These are phyloP conservation scores for Silurus asotus DNA, from an alignment of 2,113 vertebrate genomes.

Conservation along the genomic window DNA sequence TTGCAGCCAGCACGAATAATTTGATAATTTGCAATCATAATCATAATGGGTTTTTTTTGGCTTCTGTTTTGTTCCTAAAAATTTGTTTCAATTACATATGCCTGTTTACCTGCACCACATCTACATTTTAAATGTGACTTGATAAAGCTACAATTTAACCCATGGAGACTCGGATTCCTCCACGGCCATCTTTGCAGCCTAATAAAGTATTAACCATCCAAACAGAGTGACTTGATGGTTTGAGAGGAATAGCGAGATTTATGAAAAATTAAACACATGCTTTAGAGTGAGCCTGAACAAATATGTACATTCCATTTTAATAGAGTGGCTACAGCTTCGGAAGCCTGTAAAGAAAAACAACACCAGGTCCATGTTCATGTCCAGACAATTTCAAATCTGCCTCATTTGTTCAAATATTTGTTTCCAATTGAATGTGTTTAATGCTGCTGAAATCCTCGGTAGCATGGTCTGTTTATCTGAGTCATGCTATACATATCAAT, in stretches of 20 bases:
- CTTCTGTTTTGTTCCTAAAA: background rate
- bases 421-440: slow-evolving; percentile 55
- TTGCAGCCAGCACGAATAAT: background rate
- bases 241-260: slow-evolving; percentile 42
- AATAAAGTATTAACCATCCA: slow-evolving; percentile 47
- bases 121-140: background rate
- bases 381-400: slow-evolving; percentile 13
- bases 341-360: slow-evolving; percentile 4
- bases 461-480: slow-evolving; percentile 57
- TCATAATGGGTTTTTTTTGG: background rate
- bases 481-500: slow-evolving; percentile 59
- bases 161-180: background rate
- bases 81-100: background rate
- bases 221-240: slow-evolving; percentile 32
- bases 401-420: slow-evolving; percentile 44
- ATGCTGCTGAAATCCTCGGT: slow-evolving; percentile 52
- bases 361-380: slow-evolving; percentile 12
- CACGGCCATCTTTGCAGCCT: background rate
- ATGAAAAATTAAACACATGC: slow-evolving; percentile 51
- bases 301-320: slow-evolving; percentile 45
- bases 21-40: too few species aligned
- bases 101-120: background rate
- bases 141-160: background rate
- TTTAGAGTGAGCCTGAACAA: slow-evolving; percentile 34
- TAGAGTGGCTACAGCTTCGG: slow-evolving; percentile 5